A percentile compares a stretch with the other conserved stretches of the same genome.
phyloP scores from a whole-genome alignment of 2,113 vertebrate genomes.

The Osmerus mordax region DNA sequence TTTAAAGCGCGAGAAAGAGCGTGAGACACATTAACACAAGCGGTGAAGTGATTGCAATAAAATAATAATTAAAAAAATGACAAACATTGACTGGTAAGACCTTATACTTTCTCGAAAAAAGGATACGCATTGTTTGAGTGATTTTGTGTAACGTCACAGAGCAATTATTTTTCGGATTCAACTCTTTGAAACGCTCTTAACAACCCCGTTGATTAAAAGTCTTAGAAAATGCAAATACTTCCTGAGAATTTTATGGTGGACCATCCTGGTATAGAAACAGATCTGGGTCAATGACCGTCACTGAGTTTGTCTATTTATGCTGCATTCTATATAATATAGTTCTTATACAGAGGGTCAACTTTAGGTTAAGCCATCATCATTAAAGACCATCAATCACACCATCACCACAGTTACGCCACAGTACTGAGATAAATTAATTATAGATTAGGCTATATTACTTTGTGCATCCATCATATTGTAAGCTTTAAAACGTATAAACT shows the following conservation, averaged over 20 bases:
- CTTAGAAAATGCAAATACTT: conserved; percentile 74
- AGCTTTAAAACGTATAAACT: conserved; percentile 43
- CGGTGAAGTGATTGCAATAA: not conserved
- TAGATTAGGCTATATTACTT: conserved; percentile 19
- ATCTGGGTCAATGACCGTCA: conserved; percentile 48
- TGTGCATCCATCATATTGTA: conserved; percentile 52
- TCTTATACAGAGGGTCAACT: conserved; percentile 9
- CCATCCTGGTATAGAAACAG: conserved; percentile 83
- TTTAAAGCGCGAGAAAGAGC: not conserved
- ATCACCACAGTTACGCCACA: conserved; percentile 64
- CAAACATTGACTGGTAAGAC: not conserved
- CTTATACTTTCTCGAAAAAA: not conserved
- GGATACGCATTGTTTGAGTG: not conserved
- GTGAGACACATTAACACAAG: no score
- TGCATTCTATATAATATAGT: conserved; percentile 15
- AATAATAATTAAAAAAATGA: not conserved
- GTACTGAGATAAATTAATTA: conserved; percentile 58
- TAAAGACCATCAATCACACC: conserved; percentile 48
- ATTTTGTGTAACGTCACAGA: conserved; percentile 15
- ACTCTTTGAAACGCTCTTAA: conserved; percentile 6
- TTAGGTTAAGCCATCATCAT: conserved; percentile 2
- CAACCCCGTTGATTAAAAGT: conserved; percentile 10
- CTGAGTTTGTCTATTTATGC: conserved; percentile 36
- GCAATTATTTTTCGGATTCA: conserved; percentile 7
- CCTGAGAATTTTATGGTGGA: conserved; percentile 92